Conservation (phyloP, 2,113 vertebrate genomes). For the Echinops telfairi region DNA sequence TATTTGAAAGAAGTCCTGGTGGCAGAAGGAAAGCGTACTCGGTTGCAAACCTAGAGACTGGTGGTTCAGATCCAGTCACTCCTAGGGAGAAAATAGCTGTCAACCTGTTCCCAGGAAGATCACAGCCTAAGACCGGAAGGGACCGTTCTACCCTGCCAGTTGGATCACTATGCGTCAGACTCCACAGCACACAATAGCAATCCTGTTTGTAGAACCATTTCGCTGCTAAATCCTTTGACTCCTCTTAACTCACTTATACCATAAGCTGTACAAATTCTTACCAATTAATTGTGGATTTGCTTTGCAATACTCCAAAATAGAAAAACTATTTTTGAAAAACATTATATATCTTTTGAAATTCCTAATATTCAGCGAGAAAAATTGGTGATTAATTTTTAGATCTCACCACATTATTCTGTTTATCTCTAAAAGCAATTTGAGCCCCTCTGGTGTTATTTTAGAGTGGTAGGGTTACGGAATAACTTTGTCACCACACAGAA, state of each 20-base stretch:
- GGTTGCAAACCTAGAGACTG: too few species aligned
- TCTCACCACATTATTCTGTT: background rate
- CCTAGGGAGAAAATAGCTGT: background rate
- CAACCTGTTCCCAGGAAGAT: background rate
- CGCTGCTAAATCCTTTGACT: conserved; percentile 31
- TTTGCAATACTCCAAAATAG: background rate
- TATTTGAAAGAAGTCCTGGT: too few species aligned
- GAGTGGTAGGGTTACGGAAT: background rate
- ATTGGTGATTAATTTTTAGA: conserved; percentile 19
- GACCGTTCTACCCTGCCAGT: background rate
- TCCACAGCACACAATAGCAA: background rate
- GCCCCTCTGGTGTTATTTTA: conserved; percentile 18
- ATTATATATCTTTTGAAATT: background rate
- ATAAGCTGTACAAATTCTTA: conserved; percentile 15
- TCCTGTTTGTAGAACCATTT: conserved; percentile 9
- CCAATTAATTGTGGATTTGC: conserved; percentile 8
- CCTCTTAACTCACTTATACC: background rate
- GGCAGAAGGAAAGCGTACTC: too few species aligned
- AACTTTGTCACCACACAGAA: background rate
- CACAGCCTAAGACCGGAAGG: background rate
- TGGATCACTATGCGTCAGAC: background rate
- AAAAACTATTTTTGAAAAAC: background rate
- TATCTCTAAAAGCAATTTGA: conserved; percentile 40
- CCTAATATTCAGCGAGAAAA: background rate
- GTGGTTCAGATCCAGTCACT: background rate